Evolutionary conservation across 2,113 vertebrate genomes (phyloP).

Genomic region (Platichthys stellatus): DNA sequence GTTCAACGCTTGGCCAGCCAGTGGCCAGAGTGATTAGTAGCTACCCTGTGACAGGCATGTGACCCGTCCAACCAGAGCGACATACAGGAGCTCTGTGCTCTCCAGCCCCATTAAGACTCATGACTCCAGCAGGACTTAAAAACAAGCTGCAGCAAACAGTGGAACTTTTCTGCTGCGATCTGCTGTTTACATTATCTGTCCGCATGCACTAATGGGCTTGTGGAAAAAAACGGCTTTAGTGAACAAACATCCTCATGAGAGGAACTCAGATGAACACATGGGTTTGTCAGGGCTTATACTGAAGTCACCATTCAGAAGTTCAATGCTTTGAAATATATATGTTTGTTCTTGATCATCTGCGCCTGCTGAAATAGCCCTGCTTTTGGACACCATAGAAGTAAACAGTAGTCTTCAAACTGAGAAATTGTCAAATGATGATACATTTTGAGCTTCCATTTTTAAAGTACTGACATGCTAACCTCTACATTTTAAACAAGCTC

Average conservation of each 20-base stretch:
- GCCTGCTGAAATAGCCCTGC: no score
- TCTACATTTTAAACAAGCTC: no score
- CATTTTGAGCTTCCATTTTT: no score
- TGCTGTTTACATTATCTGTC: conserved; percentile 1
- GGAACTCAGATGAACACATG: background rate
- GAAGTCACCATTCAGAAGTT: background rate
- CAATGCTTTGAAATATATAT: background rate
- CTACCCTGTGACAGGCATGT: conserved; percentile 66
- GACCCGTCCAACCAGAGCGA: conserved; percentile 37
- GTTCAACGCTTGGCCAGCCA: background rate
- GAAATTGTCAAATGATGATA: no score
- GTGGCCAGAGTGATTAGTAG: conserved; percentile 57
- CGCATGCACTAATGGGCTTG: background rate
- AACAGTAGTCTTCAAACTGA: no score
- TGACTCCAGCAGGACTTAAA: conserved; percentile 16
- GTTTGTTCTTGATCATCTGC: no score
- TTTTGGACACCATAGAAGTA: no score
- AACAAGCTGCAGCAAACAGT: conserved; percentile 28
- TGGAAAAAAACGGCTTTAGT: background rate
- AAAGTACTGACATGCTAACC: no score
- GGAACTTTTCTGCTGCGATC: conserved; percentile 8
- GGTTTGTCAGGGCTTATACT: background rate
- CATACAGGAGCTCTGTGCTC: conserved; percentile 25
- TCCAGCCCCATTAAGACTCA: conserved; percentile 20
- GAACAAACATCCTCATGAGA: background rate